These are phyloP conservation scores for Odontesthes bonariensis DNA, from an alignment of 2,113 vertebrate species.

Conservation along the genomic window DNA sequence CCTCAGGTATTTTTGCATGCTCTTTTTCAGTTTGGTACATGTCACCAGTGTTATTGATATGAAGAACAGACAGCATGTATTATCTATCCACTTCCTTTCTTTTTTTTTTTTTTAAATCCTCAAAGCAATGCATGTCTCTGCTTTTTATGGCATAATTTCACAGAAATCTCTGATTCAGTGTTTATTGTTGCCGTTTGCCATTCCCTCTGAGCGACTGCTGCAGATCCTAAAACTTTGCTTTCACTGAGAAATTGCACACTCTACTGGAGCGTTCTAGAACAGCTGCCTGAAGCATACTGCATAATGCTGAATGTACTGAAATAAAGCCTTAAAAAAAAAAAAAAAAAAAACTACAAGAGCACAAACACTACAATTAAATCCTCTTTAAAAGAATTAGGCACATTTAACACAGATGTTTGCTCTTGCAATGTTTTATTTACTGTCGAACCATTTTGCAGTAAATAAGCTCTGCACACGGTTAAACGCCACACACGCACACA, in stretches of 20 bases:
- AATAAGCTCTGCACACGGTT: slow-evolving; percentile 37
- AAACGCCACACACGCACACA: not conserved
- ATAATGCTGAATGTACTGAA: not conserved
- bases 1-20: not conserved
- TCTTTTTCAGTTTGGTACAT: no score
- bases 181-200: fast-evolving
- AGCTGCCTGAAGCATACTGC: not conserved
- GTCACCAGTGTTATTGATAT: no score
- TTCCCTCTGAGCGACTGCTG: not conserved
- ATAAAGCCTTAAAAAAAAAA: no score
- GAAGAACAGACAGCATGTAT: no score
- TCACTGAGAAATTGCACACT: not conserved
- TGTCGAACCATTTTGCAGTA: slow-evolving; percentile 49
- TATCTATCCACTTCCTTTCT: no score
- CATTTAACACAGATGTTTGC: not conserved
- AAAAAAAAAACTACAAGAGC: no score
- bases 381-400: not conserved
- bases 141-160: no score
- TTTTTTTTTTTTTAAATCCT: no score
- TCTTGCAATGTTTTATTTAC: slow-evolving; percentile 56
- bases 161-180: no score
- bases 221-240: not conserved
- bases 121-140: no score
- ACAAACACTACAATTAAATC: not conserved
- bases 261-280: slow-evolving; percentile 35